Conservation (phyloP, 2,797 vertebrate genomes). For the Micrastur ruficollis region DNA sequence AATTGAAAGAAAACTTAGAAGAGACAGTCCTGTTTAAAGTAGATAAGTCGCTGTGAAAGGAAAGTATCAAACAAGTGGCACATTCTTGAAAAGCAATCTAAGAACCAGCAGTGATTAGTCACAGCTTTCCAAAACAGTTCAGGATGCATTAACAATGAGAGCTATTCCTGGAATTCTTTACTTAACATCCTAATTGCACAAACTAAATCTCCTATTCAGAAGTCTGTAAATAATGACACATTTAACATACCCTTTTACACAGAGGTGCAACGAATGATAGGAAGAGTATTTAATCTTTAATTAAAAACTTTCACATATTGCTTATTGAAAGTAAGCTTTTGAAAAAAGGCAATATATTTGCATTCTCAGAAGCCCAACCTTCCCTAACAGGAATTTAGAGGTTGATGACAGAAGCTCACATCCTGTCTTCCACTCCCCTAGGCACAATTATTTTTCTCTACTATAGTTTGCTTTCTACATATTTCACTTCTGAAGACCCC, state of each 20-base stretch:
- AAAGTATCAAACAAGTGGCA: conserved; percentile 49
- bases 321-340: background rate
- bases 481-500: background rate
- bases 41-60: conserved; percentile 1
- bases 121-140: conserved; percentile 50
- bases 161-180: conserved; percentile 64
- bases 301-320: background rate
- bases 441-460: background rate
- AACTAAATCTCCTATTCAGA: conserved; percentile 27
- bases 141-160: conserved; percentile 58
- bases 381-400: background rate
- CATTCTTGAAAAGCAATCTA: conserved; percentile 62
- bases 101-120: conserved; percentile 52
- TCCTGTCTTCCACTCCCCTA: background rate
- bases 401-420: background rate
- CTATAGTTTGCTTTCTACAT: background rate
- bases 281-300: background rate
- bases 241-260: background rate
- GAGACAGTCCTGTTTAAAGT: conserved; percentile 25
- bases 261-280: background rate
- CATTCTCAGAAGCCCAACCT: background rate
- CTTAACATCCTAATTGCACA: conserved; percentile 49
- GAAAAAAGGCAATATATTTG: background rate
- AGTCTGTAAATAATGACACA: background rate
- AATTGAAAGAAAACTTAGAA: conserved; percentile 28